Base-by-base conservation (phyloP, 2,797 vertebrate genomes). In the Gallirallus australis region DNA sequence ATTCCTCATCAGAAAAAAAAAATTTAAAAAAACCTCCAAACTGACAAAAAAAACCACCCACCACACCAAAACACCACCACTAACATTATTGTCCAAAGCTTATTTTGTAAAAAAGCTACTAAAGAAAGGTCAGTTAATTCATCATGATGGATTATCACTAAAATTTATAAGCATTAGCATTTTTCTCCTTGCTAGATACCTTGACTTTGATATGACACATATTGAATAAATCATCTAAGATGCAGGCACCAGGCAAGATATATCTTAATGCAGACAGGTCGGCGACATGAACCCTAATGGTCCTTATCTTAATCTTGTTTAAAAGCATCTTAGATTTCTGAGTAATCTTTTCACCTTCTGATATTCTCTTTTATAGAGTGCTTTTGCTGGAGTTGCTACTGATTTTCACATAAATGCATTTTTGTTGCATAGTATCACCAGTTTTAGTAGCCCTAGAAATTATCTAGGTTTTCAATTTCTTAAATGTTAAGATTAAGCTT, bases 281-380 rank as follows among this genome's bases (percentile, higher is more conserved):
- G 98, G 98, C 98, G 98, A 99, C 98, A 97, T 98, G 98, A 98
- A 98, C 97, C 97, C 98, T 99, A 98, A 99, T 99, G 98, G 98
- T 98, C 98, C 98, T 99, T 98, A 99, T 99, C 98, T 98, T 98
- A 98, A 98, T 98, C 98, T 99, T 97, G 98, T 98, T 99, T 99
- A 98, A 99, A 99, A 99, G 98, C 98, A 98, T 98, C 98, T 98
- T 98, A 98, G 97, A 96, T 98, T 98, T 98, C 98, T 98, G 66
- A 96, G 94, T 97, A 97, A 98, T 98, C 98, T 98, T 98, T 98
- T 98, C 98, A 98, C 98, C 98, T 98, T 97, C 97, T 97, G 97
- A 98, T 97, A 98, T 97, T 98, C 95, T 95, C 90, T 96, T 98
- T 98, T 98, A 98, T 98, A 97, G 98, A 98, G 97, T 97, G 96